These are phyloP conservation scores for Aphodius granarius DNA, from an alignment of 2,888 invertebrate genomes.

Conservation along the genomic window DNA sequence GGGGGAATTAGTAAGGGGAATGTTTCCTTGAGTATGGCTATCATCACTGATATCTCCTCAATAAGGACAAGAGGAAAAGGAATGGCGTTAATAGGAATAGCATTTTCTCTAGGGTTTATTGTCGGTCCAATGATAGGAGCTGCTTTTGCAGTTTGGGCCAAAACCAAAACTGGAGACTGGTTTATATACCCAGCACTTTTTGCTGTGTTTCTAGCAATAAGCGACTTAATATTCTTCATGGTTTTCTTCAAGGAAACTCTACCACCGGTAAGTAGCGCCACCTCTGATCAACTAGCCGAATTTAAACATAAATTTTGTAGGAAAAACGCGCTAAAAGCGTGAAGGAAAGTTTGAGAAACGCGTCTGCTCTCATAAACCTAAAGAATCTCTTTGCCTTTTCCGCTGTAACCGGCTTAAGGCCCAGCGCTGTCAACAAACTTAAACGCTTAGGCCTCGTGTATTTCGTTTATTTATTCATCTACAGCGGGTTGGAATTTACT, in stretches of 20 bases:
- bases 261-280: conserved; percentile 59
- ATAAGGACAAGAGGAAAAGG: conserved; percentile 85
- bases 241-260: conserved; percentile 83
- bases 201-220: conserved; percentile 71
- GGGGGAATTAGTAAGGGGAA: conserved; percentile 98
- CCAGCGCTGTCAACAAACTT: conserved; percentile 65
- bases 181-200: conserved; percentile 80
- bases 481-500: conserved; percentile 97
- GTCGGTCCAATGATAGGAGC: conserved; percentile 95
- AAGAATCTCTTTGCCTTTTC: conserved; percentile 62
- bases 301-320: conserved; percentile 53
- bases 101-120: conserved; percentile 97
- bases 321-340: conserved; percentile 71
- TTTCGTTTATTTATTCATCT: conserved; percentile 91
- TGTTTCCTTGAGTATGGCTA: conserved; percentile 91
- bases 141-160: conserved; percentile 72
- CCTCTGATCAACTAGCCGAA: conserved; percentile 30
- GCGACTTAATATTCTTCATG: conserved; percentile 76
- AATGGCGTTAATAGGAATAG: conserved; percentile 97
- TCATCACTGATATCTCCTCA: conserved; percentile 89
- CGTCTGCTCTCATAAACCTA: conserved; percentile 46
- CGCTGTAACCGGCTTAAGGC: conserved; percentile 67
- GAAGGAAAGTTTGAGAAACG: conserved; percentile 55
- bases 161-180: conserved; percentile 68
- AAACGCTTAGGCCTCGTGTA: conserved; percentile 74